Conservation (phyloP, 1,140 invertebrate genomes). For the Drosophila bifasciata region DNA sequence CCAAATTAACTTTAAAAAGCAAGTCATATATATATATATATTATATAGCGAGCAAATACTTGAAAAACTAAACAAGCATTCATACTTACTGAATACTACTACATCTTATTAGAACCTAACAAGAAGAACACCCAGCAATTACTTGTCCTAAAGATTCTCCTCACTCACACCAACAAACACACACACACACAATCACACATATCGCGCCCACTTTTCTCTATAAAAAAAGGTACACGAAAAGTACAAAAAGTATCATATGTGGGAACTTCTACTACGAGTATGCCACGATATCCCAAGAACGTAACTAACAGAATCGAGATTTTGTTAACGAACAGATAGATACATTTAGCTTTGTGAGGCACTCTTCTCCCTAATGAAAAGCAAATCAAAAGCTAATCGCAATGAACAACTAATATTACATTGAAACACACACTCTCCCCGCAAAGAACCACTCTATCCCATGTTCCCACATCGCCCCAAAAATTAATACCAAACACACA, state of each 20-base stretch:
- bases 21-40: conserved; percentile 54
- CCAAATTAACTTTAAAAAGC: conserved; percentile 73
- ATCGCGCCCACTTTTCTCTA: conserved; percentile 62
- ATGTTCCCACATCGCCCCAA: too few relatives aligned
- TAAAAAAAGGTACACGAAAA: conserved; percentile 29
- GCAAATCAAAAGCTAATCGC: not conserved
- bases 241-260: too few relatives aligned
- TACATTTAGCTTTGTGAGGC: conserved; percentile 20
- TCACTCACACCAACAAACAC: conserved; percentile 7
- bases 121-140: conserved; percentile 45
- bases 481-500: conserved; percentile 20
- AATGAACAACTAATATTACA: not conserved
- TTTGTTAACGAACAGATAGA: conserved; percentile 13
- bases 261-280: too few relatives aligned
- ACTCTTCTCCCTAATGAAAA: conserved; percentile 6
- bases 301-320: conserved; percentile 12
- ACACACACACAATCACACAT: conserved; percentile 52
- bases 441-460: conserved; percentile 22
- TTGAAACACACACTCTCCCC: not conserved
- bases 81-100: conserved; percentile 41
- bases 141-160: conserved; percentile 54
- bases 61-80: conserved; percentile 41
- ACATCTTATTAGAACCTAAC: conserved; percentile 65
- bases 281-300: not conserved
- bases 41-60: conserved; percentile 33